A percentile compares a stretch with the other conserved stretches of the same genome.
Evolutionary conservation across 2,797 vertebrate genomes (phyloP).

Genomic region (Aplochiton taeniatus): DNA sequence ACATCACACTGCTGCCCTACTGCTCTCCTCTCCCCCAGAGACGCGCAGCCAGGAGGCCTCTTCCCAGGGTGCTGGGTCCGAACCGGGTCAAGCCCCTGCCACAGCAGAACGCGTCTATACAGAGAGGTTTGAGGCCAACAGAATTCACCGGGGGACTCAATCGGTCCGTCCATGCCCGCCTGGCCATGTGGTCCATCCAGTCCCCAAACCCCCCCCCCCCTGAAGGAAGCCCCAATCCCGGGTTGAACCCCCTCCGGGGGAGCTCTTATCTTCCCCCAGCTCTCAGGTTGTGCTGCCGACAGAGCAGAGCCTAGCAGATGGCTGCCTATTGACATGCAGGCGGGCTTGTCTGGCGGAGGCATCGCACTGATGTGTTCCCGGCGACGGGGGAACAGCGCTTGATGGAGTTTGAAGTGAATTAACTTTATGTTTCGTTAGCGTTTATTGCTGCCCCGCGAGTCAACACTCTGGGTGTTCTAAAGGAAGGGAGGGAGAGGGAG

Average conservation of each 20-base stretch:
- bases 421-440: slow-evolving; percentile 30
- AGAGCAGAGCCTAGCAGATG: neutral
- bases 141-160: too few species aligned
- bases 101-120: too few species aligned
- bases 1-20: too few species aligned
- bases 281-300: neutral
- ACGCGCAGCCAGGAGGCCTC: neutral
- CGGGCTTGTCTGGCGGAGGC: slow-evolving; percentile 8
- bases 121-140: too few species aligned
- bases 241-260: neutral
- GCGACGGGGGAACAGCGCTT: slow-evolving; percentile 10
- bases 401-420: slow-evolving; percentile 31
- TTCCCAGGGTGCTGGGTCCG: neutral
- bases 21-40: neutral
- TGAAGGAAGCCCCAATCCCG: neutral
- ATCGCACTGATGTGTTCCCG: slow-evolving; percentile 17
- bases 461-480: slow-evolving; percentile 1
- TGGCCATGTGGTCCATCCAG: too few species aligned
- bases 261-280: neutral
- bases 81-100: neutral
- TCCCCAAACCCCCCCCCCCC: too few species aligned
- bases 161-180: too few species aligned
- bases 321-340: slow-evolving; percentile 15
- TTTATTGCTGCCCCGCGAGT: slow-evolving; percentile 17
- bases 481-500: neutral